These are phyloP conservation scores for Octomys mimax DNA, from an alignment of 2,797 vertebrate species.

Conservation along the genomic window DNA sequence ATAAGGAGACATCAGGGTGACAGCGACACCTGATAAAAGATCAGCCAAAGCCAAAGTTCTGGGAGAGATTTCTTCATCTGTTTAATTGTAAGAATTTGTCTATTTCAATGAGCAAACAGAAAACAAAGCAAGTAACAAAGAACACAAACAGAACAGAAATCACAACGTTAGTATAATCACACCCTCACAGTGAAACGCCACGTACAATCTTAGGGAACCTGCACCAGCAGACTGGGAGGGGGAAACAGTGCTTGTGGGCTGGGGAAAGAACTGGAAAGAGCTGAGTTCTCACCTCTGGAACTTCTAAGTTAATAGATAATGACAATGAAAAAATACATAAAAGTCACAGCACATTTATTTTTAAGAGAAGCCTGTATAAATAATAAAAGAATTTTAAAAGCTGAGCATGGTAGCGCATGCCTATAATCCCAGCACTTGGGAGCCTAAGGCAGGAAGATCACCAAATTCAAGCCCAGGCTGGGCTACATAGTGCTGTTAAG, in stretches of 20 bases:
- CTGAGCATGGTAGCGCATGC: background rate
- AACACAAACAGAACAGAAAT: background rate
- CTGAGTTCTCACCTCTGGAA: background rate
- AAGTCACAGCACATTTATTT: background rate
- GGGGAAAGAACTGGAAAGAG: background rate
- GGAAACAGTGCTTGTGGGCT: background rate
- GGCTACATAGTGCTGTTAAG: background rate
- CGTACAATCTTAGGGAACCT: background rate
- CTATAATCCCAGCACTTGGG: background rate
- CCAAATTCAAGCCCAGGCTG: background rate
- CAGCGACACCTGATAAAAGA: background rate
- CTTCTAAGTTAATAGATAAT: background rate
- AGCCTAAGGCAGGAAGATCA: background rate
- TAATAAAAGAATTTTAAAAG: background rate
- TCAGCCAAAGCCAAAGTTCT: background rate
- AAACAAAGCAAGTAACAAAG: conserved; percentile 29
- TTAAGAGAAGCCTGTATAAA: background rate
- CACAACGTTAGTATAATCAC: background rate
- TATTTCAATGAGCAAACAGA: conserved; percentile 23
- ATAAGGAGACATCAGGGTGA: background rate
- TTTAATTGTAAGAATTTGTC: background rate
- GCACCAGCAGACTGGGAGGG: background rate
- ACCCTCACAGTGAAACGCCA: background rate
- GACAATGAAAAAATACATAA: background rate
- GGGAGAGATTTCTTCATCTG: background rate